phyloP scores from a whole-genome alignment of 2,888 invertebrate species.

The Pemphredon lugubris region DNA sequence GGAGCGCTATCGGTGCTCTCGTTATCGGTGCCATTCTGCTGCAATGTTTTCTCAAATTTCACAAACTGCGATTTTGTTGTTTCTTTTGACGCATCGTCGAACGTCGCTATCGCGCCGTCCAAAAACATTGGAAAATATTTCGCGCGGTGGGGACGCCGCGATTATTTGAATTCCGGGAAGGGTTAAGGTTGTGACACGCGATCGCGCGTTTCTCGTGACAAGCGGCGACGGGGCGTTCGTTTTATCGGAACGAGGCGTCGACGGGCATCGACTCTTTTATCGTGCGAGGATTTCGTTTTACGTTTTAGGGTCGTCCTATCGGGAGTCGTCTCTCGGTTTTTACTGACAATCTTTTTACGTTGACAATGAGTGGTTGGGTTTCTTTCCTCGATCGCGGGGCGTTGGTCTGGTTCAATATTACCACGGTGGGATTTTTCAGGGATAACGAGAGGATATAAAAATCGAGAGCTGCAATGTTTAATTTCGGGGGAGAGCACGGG shows the following conservation, averaged over 20 bases:
- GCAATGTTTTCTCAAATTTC: no score
- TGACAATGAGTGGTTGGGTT: no score
- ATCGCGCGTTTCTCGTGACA: conserved; percentile 50
- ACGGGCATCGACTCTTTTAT: conserved; percentile 66
- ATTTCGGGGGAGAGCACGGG: no score
- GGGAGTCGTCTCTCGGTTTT: no score
- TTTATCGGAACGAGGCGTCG: conserved; percentile 68
- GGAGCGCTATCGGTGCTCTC: no score
- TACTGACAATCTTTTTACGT: no score
- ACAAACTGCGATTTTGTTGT: not conserved
- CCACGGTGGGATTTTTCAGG: no score
- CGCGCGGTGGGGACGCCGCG: not conserved
- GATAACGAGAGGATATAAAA: no score
- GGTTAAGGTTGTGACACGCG: conserved; percentile 26
- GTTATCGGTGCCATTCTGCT: no score
- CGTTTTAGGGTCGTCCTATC: conserved; percentile 13
- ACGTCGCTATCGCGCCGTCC: not conserved
- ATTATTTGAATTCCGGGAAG: conserved; percentile 7
- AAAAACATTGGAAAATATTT: not conserved
- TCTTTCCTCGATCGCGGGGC: no score
- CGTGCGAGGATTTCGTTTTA: conserved; percentile 36
- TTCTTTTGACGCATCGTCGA: not conserved
- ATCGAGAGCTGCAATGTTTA: no score
- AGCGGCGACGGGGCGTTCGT: conserved; percentile 64
- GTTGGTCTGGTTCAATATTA: no score